Evolutionary conservation across 2,888 invertebrate species (phyloP).

Genomic region (Lycocerus yunnanus): DNA sequence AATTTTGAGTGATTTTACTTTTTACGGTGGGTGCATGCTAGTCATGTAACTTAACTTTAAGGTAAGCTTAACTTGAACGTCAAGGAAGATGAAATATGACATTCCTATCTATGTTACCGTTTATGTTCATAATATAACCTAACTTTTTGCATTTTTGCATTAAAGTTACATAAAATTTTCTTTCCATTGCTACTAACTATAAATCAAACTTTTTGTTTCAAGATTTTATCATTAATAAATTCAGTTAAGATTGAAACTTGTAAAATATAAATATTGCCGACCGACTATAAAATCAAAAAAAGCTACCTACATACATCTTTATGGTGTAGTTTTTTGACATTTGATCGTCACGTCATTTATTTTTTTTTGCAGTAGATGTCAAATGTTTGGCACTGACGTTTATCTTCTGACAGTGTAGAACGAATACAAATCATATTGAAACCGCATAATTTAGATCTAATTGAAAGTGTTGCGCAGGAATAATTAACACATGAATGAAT

Average conservation of each 20-base stretch:
- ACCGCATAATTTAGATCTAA: not conserved
- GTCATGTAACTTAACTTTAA: not conserved
- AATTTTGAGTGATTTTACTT: not conserved
- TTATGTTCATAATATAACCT: not conserved
- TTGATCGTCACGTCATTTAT: not conserved
- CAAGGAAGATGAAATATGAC: not conserved
- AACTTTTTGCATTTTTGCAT: not conserved
- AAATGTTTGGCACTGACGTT: not conserved
- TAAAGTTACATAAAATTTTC: not conserved
- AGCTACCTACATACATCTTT: not conserved
- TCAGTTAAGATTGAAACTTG: not conserved
- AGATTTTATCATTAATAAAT: not conserved
- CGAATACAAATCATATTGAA: not conserved
- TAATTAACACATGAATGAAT: not conserved
- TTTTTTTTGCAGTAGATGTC: not conserved
- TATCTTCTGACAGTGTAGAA: not conserved
- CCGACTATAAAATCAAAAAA: too few relatives aligned
- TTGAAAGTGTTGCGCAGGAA: not conserved
- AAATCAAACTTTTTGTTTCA: not conserved
- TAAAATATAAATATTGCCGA: not conserved
- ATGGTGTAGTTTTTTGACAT: not conserved
- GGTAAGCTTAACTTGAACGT: not conserved
- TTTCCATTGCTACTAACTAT: not conserved
- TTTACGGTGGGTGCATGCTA: not conserved
- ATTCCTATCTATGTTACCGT: not conserved